phyloP scores from a whole-genome alignment of 2,888 invertebrate genomes.

The Tetropium fuscum region DNA sequence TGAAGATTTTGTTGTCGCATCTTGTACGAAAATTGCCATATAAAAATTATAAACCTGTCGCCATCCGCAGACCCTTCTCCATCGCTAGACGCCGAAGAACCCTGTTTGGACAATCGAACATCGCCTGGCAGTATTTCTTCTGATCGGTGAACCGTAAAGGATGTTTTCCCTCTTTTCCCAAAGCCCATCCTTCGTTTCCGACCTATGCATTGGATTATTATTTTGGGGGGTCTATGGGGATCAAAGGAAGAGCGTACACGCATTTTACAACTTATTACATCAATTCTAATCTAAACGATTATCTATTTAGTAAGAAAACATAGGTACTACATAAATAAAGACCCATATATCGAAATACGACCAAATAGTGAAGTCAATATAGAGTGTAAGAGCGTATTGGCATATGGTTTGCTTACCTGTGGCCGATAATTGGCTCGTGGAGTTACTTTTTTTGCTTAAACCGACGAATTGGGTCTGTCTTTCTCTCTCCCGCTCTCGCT shows the following conservation, averaged over 20 bases:
- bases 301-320: constrained; percentile 33
- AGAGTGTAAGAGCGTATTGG: constrained; percentile 11
- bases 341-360: constrained; percentile 22
- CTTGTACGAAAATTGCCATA: constrained; percentile 6
- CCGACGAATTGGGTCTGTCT: constrained; percentile 71
- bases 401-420: constrained; percentile 78
- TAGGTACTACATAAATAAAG: constrained; percentile 25
- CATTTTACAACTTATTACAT: constrained; percentile 41
- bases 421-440: constrained; percentile 95
- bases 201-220: constrained; percentile 69
- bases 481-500: constrained; percentile 65
- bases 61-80: constrained; percentile 87
- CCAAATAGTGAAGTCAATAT: constrained; percentile 17
- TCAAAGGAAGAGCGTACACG: constrained; percentile 54
- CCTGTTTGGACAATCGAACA: constrained; percentile 77
- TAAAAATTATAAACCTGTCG: constrained; percentile 75
- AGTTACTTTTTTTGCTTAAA: constrained; percentile 96
- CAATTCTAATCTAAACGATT: constrained; percentile 51
- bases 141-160: constrained; percentile 97
- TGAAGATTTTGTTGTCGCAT: constrained; percentile 7
- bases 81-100: constrained; percentile 94
- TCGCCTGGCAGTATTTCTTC: constrained; percentile 96
- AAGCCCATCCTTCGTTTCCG: constrained; percentile 95
- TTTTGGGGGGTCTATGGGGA: constrained; percentile 27
- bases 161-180: constrained; percentile 95